Conservation (phyloP, 1,140 invertebrate species). For the Pseudomyrmex dendroicus region DNA sequence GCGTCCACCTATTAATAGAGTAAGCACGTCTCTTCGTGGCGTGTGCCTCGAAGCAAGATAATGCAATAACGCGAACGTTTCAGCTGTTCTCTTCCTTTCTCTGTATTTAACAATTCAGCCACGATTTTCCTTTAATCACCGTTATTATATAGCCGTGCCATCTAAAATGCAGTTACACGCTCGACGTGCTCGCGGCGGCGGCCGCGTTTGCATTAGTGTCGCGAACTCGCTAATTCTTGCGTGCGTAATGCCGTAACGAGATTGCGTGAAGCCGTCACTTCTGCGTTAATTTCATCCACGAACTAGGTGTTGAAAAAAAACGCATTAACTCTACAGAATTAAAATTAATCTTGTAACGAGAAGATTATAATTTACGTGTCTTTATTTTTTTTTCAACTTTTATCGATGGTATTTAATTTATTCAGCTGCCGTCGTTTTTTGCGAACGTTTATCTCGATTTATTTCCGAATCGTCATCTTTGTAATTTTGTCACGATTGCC, state of each 20-base stretch:
- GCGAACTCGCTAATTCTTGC: constrained; percentile 26
- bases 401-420: background rate
- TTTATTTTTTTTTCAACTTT: background rate
- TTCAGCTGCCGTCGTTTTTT: background rate
- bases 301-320: constrained; percentile 2
- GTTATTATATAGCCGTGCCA: background rate
- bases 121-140: constrained; percentile 37
- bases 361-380: background rate
- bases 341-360: too few species aligned
- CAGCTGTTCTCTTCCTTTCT: background rate
- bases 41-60: constrained; percentile 62
- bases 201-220: background rate
- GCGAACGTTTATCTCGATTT: background rate
- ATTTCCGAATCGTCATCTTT: background rate
- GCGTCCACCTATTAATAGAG: constrained; percentile 76
- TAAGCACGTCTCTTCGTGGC: constrained; percentile 54
- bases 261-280: constrained; percentile 46
- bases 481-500: constrained; percentile 42
- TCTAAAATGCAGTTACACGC: constrained; percentile 17
- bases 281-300: background rate
- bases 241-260: background rate
- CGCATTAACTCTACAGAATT: too few species aligned
- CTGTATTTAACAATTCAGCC: background rate
- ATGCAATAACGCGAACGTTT: constrained; percentile 47
- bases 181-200: background rate